phyloP scores from a whole-genome alignment of 2,113 vertebrate species.

The Oxyura jamaicensis region DNA sequence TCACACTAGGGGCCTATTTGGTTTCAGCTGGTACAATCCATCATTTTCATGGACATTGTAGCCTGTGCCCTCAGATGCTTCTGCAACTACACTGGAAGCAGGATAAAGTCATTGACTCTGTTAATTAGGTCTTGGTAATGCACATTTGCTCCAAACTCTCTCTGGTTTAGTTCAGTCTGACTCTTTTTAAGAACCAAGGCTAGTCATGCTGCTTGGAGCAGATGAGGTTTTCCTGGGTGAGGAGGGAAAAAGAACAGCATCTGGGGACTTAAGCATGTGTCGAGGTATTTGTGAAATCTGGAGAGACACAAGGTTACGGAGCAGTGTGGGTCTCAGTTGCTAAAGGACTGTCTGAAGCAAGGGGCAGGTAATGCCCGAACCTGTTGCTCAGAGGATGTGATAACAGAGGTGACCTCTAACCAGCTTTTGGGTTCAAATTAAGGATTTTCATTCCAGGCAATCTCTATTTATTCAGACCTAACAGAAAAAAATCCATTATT shows the following conservation, averaged over 20 bases:
- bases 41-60: background rate
- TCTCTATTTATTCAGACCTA: background rate
- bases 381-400: background rate
- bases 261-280: background rate
- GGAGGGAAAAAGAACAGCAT: background rate
- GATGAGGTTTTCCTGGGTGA: background rate
- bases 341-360: background rate
- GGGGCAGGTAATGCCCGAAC: background rate
- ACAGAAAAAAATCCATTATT: background rate
- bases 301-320: background rate
- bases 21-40: background rate
- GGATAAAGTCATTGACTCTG: background rate
- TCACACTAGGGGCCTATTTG: background rate
- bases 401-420: background rate
- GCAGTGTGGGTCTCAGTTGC: background rate
- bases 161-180: background rate
- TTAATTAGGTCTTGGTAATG: background rate
- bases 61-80: background rate
- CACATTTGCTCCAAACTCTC: background rate
- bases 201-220: background rate
- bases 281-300: background rate
- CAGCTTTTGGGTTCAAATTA: background rate
- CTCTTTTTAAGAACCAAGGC: background rate
- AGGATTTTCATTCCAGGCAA: conserved; percentile 7
- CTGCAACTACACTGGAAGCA: background rate